Percentiles rank a stretch among this genome's conserved stretches.
phyloP scores from a whole-genome alignment of 2,113 vertebrate genomes.

The Corynorhinus townsendii region DNA sequence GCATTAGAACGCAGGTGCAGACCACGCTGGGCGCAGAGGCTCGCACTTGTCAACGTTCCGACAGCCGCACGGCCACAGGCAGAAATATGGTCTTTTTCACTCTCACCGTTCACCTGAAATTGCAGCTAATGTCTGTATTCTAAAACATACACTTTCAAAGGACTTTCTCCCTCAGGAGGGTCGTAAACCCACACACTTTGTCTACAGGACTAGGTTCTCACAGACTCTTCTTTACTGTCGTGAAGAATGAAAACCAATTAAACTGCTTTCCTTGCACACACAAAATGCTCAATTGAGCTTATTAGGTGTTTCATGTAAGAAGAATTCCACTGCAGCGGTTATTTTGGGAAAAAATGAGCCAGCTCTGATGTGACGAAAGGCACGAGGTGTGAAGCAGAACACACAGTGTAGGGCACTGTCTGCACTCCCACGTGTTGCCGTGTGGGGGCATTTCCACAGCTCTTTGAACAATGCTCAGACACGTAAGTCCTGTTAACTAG shows the following conservation, averaged over 20 bases:
- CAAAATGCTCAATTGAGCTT: not conserved
- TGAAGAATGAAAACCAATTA: constrained; percentile 27
- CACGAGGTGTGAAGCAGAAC: not conserved
- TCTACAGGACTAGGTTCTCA: not conserved
- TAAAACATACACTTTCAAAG: not conserved
- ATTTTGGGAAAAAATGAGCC: constrained; percentile 6
- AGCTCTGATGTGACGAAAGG: constrained; percentile 1
- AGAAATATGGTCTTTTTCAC: not conserved
- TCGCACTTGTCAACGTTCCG: not conserved
- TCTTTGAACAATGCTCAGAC: constrained; percentile 37
- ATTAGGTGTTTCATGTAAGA: constrained; percentile 14
- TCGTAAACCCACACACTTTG: not conserved
- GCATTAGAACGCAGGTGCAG: constrained; percentile 3
- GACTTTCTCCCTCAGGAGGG: not conserved
- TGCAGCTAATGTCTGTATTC: not conserved
- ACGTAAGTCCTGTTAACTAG: not conserved
- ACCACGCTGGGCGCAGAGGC: not conserved
- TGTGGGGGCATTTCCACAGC: not conserved
- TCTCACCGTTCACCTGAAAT: not conserved
- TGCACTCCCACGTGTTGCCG: not conserved
- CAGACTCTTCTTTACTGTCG: not conserved
- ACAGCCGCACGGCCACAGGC: not conserved
- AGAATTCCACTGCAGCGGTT: constrained; percentile 5
- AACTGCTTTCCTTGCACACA: not conserved
- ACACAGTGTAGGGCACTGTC: not conserved